phyloP scores from a whole-genome alignment of 2,888 invertebrate species.

The Euproctis similis region DNA sequence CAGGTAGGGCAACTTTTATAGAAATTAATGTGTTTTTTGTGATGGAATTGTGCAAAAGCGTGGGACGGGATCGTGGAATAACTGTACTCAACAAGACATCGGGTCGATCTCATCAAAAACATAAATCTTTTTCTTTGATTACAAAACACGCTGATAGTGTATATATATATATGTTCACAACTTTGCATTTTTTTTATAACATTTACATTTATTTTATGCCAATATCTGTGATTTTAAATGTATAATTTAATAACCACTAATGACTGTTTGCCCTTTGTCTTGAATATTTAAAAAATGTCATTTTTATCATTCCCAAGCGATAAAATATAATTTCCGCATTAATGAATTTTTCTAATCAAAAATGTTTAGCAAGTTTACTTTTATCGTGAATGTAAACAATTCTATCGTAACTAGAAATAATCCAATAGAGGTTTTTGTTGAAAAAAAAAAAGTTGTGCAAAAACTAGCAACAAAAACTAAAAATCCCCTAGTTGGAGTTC shows the following conservation, averaged over 20 bases:
- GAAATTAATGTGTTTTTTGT: conserved; percentile 53
- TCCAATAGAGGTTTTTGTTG: conserved; percentile 42
- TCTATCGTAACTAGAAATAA: conserved; percentile 35
- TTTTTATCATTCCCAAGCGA: no score
- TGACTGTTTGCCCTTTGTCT: no score
- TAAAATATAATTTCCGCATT: no score
- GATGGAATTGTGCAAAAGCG: conserved; percentile 68
- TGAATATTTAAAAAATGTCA: no score
- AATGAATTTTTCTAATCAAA: no score
- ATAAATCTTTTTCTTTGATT: no score
- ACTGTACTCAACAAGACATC: conserved; percentile 55
- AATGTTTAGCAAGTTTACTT: conserved; percentile 41
- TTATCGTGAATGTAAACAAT: conserved; percentile 65
- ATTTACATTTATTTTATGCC: no score
- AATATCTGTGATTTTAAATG: no score
- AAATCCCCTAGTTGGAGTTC: conserved; percentile 44
- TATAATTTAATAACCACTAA: no score
- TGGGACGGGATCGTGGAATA: conserved; percentile 61
- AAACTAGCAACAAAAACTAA: conserved; percentile 56
- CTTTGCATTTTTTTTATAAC: no score
- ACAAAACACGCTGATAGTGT: no score
- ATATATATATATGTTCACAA: no score
- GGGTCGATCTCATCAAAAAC: conserved; percentile 33
- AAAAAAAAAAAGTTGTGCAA: conserved; percentile 59
- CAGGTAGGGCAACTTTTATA: conserved; percentile 65